phyloP scores from a whole-genome alignment of 2,113 vertebrate species.

The Pachypanchax playfairii region DNA sequence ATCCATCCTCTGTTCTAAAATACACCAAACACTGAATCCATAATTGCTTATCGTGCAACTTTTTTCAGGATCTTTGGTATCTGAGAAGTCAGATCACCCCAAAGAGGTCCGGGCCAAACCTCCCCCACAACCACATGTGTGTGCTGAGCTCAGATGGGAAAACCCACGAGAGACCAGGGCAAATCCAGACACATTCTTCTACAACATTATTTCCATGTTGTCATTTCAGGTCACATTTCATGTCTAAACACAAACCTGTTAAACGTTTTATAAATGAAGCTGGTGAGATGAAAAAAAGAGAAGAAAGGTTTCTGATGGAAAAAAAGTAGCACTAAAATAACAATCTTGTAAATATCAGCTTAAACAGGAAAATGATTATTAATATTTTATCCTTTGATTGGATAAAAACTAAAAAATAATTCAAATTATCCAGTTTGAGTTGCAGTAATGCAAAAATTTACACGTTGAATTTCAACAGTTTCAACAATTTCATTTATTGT shows the following conservation, averaged over 20 bases:
- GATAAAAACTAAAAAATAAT: too few relatives aligned
- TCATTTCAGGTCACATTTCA: slow-evolving; percentile 20
- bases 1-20: too few relatives aligned
- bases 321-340: too few relatives aligned
- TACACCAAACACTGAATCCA: not conserved
- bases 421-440: too few relatives aligned
- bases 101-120: slow-evolving; percentile 24
- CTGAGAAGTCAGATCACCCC: slow-evolving; percentile 27
- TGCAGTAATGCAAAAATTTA: too few relatives aligned
- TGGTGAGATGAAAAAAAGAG: not conserved
- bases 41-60: not conserved
- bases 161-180: slow-evolving; percentile 32
- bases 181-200: slow-evolving; percentile 3
- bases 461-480: too few relatives aligned
- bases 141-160: slow-evolving; percentile 71
- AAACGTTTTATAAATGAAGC: not conserved
- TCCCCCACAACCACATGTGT: slow-evolving; percentile 56
- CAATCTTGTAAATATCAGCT: too few relatives aligned
- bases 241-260: not conserved
- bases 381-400: too few relatives aligned
- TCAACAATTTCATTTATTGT: too few relatives aligned
- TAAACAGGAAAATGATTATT: too few relatives aligned
- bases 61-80: not conserved
- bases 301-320: too few relatives aligned
- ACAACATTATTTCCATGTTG: slow-evolving; percentile 27